Conservation (phyloP, 2,797 vertebrate genomes). For the Brachymystax lenok region DNA sequence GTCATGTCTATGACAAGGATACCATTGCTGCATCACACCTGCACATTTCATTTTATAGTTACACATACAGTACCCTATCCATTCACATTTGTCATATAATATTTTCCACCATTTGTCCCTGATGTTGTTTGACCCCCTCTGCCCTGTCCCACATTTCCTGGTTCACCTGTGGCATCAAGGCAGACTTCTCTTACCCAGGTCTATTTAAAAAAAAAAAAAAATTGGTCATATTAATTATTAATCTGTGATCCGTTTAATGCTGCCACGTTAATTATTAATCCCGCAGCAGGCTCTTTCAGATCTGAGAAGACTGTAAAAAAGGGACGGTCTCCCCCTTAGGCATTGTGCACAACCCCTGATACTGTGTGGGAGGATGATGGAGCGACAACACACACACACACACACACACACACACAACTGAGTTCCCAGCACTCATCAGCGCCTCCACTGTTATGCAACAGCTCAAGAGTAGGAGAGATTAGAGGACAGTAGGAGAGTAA, state of each 20-base stretch:
- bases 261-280: constrained; percentile 76
- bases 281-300: constrained; percentile 58
- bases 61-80: too few relatives aligned
- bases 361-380: constrained; percentile 58
- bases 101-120: too few relatives aligned
- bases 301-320: constrained; percentile 60
- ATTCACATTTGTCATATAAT: too few relatives aligned
- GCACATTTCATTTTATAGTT: not conserved
- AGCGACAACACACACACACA: constrained; percentile 22
- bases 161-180: constrained; percentile 33
- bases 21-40: not conserved
- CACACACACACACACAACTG: not conserved
- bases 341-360: constrained; percentile 41
- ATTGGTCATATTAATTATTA: constrained; percentile 75
- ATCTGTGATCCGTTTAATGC: constrained; percentile 72
- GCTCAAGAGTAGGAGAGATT: constrained; percentile 26
- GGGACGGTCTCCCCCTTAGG: constrained; percentile 35
- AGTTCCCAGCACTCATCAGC: constrained; percentile 42
- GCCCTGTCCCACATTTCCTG: constrained; percentile 33
- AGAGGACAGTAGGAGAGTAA: not conserved
- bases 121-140: not conserved
- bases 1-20: not conserved
- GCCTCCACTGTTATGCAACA: constrained; percentile 55
- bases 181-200: constrained; percentile 55
- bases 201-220: too few relatives aligned